Conservation (phyloP, 2,888 invertebrate species). For the Dorcus parallelipipedus region DNA sequence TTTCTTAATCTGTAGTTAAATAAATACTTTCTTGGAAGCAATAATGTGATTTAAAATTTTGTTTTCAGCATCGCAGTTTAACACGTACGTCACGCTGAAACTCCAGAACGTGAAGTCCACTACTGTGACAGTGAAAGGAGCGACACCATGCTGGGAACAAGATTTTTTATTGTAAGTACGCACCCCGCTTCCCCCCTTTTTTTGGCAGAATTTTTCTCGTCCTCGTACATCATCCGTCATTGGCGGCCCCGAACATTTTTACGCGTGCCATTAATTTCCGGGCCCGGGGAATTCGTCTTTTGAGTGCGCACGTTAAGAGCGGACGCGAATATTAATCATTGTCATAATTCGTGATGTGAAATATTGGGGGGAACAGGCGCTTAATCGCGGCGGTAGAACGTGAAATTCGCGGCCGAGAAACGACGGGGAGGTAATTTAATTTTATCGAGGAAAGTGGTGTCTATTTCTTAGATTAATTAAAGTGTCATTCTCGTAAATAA, state of each 20-base stretch:
- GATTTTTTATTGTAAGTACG: slow-evolving; percentile 96
- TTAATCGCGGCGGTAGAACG: too few relatives aligned
- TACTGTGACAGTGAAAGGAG: slow-evolving; percentile 94
- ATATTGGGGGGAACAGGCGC: too few relatives aligned
- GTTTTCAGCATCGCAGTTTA: slow-evolving; percentile 78
- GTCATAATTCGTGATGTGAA: slow-evolving; percentile 3
- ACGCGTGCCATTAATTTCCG: too few relatives aligned
- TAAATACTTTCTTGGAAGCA: background rate
- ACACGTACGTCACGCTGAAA: slow-evolving; percentile 94
- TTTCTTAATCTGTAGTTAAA: too few relatives aligned
- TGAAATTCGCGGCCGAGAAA: too few relatives aligned
- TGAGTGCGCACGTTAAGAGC: background rate
- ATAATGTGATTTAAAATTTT: slow-evolving; percentile 2
- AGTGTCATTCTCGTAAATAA: too few relatives aligned
- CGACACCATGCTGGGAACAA: slow-evolving; percentile 96
- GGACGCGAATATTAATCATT: slow-evolving; percentile 10
- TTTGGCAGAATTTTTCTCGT: background rate
- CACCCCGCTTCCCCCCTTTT: slow-evolving; percentile 2
- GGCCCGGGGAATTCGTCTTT: background rate
- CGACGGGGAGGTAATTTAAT: too few relatives aligned
- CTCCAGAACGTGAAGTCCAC: slow-evolving; percentile 98
- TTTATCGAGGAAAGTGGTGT: too few relatives aligned
- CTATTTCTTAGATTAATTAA: too few relatives aligned
- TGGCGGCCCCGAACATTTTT: too few relatives aligned
- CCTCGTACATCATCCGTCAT: too few relatives aligned